Evolutionary conservation across 2,888 invertebrate species (phyloP).

Genomic region (Sipha maydis): DNA sequence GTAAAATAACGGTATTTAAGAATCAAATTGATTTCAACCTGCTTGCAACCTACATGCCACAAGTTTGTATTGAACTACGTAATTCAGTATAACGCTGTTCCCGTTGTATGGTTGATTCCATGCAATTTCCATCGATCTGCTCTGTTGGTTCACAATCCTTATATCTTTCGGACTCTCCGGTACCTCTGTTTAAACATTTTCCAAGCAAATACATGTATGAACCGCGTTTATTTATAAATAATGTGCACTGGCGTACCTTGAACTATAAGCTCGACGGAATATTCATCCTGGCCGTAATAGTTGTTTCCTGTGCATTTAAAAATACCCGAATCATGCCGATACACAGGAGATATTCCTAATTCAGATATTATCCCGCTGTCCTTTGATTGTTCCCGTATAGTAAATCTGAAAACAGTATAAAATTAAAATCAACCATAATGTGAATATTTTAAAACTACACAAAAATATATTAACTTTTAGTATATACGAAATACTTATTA

Average conservation of each 20-base stretch:
- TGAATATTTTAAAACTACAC: too few relatives aligned
- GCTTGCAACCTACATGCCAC: slow-evolving; percentile 64
- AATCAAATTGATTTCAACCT: not conserved
- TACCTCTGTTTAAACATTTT: slow-evolving; percentile 72
- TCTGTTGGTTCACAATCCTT: slow-evolving; percentile 84
- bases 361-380: slow-evolving; percentile 87
- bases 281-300: slow-evolving; percentile 89
- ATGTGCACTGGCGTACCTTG: slow-evolving; percentile 73
- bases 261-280: slow-evolving; percentile 89
- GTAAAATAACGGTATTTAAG: slow-evolving; percentile 64
- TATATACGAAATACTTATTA: too few relatives aligned
- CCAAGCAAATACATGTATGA: not conserved
- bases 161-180: slow-evolving; percentile 91
- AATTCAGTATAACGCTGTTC: slow-evolving; percentile 87
- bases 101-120: slow-evolving; percentile 92
- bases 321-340: slow-evolving; percentile 87
- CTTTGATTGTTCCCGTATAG: slow-evolving; percentile 79
- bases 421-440: too few relatives aligned
- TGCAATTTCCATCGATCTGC: slow-evolving; percentile 83
- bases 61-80: slow-evolving; percentile 85
- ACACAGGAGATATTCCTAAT: slow-evolving; percentile 84
- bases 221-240: not conserved
- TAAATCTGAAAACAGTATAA: slow-evolving; percentile 70
- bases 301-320: slow-evolving; percentile 90
- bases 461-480: too few relatives aligned